Percentiles rank a stretch among this genome's conserved stretches.
Conservation (phyloP, 1,140 invertebrate genomes). For the Eupeodes corollae region DNA sequence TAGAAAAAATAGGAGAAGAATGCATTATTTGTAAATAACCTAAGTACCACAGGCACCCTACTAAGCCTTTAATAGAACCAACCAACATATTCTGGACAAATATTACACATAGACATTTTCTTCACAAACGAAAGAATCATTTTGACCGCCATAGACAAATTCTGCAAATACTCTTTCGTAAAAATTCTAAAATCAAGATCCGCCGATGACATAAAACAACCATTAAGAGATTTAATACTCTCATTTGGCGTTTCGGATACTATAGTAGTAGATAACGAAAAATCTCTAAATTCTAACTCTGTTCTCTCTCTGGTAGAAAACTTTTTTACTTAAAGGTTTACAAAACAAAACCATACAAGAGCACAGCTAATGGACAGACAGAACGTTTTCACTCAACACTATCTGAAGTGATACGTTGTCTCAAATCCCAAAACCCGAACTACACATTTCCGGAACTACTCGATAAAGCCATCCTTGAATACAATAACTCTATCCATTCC, state of each 20-base stretch:
- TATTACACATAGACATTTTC: neutral
- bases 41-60: conserved; percentile 1
- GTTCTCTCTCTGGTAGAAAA: neutral
- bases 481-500: neutral
- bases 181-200: conserved; percentile 1
- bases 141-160: neutral
- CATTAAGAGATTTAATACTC: too few relatives aligned
- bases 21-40: neutral
- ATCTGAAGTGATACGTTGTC: neutral
- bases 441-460: neutral
- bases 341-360: neutral
- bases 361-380: neutral
- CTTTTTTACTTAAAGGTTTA: neutral
- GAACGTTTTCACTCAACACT: neutral
- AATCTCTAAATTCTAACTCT: neutral
- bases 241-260: neutral
- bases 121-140: neutral
- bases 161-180: neutral
- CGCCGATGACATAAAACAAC: neutral
- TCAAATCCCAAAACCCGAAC: neutral
- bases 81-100: conserved; percentile 1
- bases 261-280: neutral
- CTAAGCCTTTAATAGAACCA: neutral
- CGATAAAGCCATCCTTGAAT: neutral
- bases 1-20: neutral